Percentiles rank a stretch among this genome's conserved stretches.
These are phyloP conservation scores for Arvicanthis niloticus DNA, from an alignment of 2,113 vertebrate genomes.

Conservation along the genomic window DNA sequence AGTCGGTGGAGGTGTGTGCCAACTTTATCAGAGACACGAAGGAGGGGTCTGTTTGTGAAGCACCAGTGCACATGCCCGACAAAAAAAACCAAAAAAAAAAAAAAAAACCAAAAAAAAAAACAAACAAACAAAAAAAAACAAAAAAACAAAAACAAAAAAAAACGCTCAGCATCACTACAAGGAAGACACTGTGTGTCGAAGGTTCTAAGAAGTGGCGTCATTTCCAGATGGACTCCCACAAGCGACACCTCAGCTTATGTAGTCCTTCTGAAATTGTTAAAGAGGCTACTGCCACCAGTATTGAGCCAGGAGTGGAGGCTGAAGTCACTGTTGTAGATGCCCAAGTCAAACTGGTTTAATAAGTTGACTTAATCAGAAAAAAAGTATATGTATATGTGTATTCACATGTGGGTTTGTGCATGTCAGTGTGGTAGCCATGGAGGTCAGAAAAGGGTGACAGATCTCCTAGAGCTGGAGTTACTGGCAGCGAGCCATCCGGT, in stretches of 20 bases:
- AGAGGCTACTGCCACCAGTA: background rate
- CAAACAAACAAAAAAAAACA: too few relatives aligned
- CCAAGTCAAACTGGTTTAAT: background rate
- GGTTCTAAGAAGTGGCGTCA: too few relatives aligned
- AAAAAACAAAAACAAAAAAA: too few relatives aligned
- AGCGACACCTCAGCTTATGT: rapidly evolving
- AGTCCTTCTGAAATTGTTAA: background rate
- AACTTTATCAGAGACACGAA: background rate
- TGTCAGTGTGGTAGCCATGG: background rate
- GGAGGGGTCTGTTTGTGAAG: background rate
- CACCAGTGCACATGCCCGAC: too few relatives aligned
- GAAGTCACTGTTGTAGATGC: background rate
- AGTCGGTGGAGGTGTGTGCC: background rate
- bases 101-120: too few relatives aligned
- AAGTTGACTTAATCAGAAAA: background rate
- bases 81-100: too few relatives aligned
- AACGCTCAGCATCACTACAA: too few relatives aligned
- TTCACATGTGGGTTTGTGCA: too few relatives aligned
- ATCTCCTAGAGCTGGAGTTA: background rate
- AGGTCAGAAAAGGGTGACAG: background rate
- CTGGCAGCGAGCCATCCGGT: background rate
- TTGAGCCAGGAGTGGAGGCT: background rate
- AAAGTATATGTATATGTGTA: background rate
- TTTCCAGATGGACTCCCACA: background rate
- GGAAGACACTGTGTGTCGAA: too few relatives aligned